Percentiles rank a stretch among this genome's conserved stretches.
Conservation (phyloP, 2,797 vertebrate genomes). For the Falco rusticolus region DNA sequence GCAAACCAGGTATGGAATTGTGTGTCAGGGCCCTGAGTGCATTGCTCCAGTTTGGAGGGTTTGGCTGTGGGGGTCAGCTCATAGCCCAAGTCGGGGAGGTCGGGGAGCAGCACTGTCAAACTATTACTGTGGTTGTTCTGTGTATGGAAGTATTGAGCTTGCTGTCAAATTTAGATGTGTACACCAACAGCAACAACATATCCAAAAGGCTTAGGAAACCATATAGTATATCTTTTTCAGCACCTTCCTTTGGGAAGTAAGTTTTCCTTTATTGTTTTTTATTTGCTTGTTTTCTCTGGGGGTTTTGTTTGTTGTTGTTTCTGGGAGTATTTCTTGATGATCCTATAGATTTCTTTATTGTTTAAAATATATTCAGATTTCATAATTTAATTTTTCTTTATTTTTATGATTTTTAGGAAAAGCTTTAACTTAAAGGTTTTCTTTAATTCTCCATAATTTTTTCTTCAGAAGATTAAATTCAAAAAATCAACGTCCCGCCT, state of each 20-base stretch:
- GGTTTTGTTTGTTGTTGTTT: neutral
- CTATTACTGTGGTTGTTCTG: neutral
- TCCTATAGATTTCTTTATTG: neutral
- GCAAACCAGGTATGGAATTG: neutral
- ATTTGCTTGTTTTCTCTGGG: neutral
- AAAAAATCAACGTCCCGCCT: neutral
- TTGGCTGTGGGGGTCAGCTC: neutral
- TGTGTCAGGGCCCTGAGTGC: neutral
- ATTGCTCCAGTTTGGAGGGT: neutral
- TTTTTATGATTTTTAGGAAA: neutral
- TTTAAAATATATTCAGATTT: neutral
- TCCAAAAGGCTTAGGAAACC: neutral
- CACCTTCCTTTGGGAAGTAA: neutral
- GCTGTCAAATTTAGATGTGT: neutral
- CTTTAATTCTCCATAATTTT: neutral
- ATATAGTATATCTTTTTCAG: neutral
- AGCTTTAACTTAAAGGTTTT: neutral
- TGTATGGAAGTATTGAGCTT: neutral
- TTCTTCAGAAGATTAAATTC: neutral
- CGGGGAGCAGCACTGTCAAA: neutral
- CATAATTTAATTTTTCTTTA: neutral
- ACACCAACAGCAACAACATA: neutral
- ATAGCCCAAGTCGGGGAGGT: neutral
- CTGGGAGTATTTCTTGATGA: neutral
- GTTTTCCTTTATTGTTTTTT: neutral